A percentile compares a stretch with the other conserved stretches of the same genome.
These are phyloP conservation scores for Dromius quadrimaculatus DNA, from an alignment of 2,888 invertebrate genomes.

Conservation along the genomic window DNA sequence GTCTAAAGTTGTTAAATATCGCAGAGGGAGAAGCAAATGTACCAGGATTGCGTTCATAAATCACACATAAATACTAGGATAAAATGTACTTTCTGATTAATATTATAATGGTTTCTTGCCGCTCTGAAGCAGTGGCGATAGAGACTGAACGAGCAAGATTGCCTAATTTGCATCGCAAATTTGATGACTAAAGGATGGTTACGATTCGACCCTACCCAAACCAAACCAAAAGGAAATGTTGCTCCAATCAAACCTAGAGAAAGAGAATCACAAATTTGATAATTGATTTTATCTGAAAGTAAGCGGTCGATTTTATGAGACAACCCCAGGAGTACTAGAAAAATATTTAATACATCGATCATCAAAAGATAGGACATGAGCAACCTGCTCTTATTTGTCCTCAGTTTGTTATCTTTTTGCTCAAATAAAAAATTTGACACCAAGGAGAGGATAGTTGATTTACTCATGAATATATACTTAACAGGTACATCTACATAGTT, in stretches of 20 bases:
- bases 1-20: conserved; percentile 35
- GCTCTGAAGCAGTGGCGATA: conserved; percentile 20
- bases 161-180: conserved; percentile 51
- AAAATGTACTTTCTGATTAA: conserved; percentile 45
- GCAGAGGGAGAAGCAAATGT: conserved; percentile 35
- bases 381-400: too few species aligned
- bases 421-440: too few species aligned
- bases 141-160: conserved; percentile 38
- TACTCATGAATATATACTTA: too few species aligned
- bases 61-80: conserved; percentile 42
- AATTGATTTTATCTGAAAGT: background rate
- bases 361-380: too few species aligned
- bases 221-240: background rate
- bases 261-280: background rate
- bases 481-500: too few species aligned
- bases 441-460: too few species aligned
- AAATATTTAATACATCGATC: too few species aligned
- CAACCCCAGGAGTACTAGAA: too few species aligned
- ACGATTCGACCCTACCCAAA: background rate
- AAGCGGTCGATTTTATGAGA: too few species aligned
- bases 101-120: conserved; percentile 42
- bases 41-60: conserved; percentile 37
- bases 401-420: too few species aligned
- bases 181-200: conserved; percentile 20
- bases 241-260: background rate